These are phyloP conservation scores for Geodia barretti DNA, from an alignment of 37 sponge, comb jelly and placozoan genomes.

Conservation along the genomic window DNA sequence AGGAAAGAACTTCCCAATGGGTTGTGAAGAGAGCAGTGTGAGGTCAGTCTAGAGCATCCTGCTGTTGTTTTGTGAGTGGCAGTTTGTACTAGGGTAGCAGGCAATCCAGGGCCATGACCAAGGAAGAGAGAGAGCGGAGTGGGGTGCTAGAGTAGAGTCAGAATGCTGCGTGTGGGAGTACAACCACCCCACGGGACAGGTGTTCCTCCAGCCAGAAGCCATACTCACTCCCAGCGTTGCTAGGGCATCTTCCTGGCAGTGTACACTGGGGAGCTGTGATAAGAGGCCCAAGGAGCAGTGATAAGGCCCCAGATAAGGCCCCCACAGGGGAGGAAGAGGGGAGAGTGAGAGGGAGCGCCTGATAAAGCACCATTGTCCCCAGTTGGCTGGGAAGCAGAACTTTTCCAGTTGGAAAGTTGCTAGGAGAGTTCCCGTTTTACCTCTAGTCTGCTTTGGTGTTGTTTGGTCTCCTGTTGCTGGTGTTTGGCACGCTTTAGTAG, in stretches of 20 bases:
- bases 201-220: neutral
- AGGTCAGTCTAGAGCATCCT: too few relatives aligned
- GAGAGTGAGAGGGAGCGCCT: neutral
- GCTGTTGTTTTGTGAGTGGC: too few relatives aligned
- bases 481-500: conserved; percentile 76
- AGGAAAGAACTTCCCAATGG: too few relatives aligned
- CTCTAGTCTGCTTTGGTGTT: conserved; percentile 81
- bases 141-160: too few relatives aligned
- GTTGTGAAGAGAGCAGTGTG: too few relatives aligned
- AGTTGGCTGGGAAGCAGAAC: neutral
- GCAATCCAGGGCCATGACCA: too few relatives aligned
- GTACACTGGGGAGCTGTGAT: too few relatives aligned
- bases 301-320: neutral
- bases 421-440: too few relatives aligned
- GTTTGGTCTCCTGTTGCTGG: conserved; percentile 83
- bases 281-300: neutral
- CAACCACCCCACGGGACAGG: neutral
- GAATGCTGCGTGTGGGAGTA: neutral
- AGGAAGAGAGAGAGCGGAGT: neutral
- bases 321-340: neutral
- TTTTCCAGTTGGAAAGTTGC: too few relatives aligned
- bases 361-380: neutral
- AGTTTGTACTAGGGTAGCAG: too few relatives aligned
- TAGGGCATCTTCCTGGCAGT: neutral
- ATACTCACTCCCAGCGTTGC: neutral